Evolutionary conservation across 2,113 vertebrate species (phyloP), one percentile per base, ranked within the genome.

Genomic region (Cyprichromis sp.): DNA sequence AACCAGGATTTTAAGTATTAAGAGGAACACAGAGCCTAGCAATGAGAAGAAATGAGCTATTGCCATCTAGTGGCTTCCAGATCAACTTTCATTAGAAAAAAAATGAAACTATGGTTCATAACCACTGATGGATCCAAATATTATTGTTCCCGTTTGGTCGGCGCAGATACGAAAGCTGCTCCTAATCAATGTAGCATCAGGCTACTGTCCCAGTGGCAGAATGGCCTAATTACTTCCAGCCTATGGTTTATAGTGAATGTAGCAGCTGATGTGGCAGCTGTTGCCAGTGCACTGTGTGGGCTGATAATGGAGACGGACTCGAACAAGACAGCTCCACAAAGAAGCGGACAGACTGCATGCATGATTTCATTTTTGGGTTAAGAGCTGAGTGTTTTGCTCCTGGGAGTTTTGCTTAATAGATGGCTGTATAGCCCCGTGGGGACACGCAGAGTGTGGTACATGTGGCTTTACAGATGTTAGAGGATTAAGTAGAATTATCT

Each of bases 181-280:
- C 87, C 71, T 87, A 89, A 87, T 94, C 90, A 93, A 45, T 34
- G 84, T 21, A 84, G 47, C 93, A 92, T 89, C 89, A 84, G 92
- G 91, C 88, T 54, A 59, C 82, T 29, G 52, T 89, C 90, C 91
- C 88, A 81, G 78, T 54, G 81, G 85, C 86, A 85, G 81, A 84
- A 91, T 36, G 83, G 83, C 76, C 82, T 86, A 83, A 93, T 92
- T 86, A 91, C 89, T 89, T 88, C 78, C 90, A 88, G 81, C 73
- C 63, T 17, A n/a, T 80, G 86, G 78, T 88, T 90, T 79, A 86
- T 86, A 50, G 61, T 85, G 86, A 89, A 91, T 78, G 89, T 86
- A 85, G 87, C 90, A 93, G 86, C 87, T 91, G 95, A 93, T 90
- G 84, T 73, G 85, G 87, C 94, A 95, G 93, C 90, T 95, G 95